phyloP scores from a whole-genome alignment of 2,113 vertebrate species.

The Caloenas nicobarica region DNA sequence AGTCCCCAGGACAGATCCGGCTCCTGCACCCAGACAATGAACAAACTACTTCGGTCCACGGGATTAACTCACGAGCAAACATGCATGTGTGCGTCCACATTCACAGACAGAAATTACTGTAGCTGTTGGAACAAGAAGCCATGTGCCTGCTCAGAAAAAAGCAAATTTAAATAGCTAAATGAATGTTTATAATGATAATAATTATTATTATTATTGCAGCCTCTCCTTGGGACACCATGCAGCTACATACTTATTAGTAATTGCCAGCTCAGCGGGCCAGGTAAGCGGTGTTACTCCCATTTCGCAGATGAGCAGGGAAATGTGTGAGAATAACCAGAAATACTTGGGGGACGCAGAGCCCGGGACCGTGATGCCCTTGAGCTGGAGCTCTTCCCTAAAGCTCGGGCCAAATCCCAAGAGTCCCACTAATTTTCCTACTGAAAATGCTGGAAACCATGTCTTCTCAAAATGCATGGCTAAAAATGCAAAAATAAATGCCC shows the following conservation, averaged over 20 bases:
- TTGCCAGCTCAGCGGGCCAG: not conserved
- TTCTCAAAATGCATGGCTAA: not conserved
- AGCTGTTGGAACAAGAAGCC: not conserved
- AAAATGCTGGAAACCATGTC: accelerated
- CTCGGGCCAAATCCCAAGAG: not conserved
- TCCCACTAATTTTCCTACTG: not conserved
- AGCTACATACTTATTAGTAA: not conserved
- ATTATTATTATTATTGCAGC: not conserved
- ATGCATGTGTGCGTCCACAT: accelerated
- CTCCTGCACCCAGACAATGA: not conserved
- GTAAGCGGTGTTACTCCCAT: not conserved
- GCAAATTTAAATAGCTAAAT: not conserved
- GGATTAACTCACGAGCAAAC: accelerated
- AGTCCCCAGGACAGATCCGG: not conserved
- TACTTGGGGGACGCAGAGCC: accelerated
- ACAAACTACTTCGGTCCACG: not conserved
- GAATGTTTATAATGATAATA: not conserved
- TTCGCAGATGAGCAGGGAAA: not conserved
- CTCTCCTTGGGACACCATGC: not conserved
- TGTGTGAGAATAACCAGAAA: accelerated
- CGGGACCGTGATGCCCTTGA: not conserved
- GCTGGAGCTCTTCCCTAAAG: no score
- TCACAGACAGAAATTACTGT: not conserved
- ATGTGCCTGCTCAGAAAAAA: not conserved
- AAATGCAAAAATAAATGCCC: not conserved